These are phyloP conservation scores for Aotus griseimembra DNA, from an alignment of 2,797 vertebrate genomes.

Conservation along the genomic window DNA sequence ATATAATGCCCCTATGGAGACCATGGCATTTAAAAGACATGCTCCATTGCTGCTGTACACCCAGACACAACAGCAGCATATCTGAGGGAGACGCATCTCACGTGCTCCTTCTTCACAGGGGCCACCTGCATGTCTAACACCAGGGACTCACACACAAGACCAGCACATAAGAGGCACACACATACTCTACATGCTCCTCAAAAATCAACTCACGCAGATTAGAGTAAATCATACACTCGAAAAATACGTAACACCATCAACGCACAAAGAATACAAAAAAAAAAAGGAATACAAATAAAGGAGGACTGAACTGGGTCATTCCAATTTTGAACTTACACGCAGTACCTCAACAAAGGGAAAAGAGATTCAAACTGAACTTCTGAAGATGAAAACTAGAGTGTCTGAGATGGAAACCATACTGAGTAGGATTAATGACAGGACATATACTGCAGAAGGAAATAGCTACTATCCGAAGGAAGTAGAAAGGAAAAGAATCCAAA, in stretches of 20 bases:
- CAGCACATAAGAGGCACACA: neutral
- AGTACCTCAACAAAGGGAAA: neutral
- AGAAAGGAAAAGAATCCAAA: neutral
- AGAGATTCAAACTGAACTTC: neutral
- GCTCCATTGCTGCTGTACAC: neutral
- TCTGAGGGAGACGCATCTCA: neutral
- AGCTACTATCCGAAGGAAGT: neutral
- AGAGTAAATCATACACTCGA: neutral
- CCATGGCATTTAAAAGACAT: neutral
- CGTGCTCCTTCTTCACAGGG: neutral
- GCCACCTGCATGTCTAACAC: neutral
- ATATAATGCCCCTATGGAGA: neutral
- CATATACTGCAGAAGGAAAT: neutral
- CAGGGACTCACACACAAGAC: neutral
- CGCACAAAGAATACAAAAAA: rapidly evolving
- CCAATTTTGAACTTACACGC: neutral
- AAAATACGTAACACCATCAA: neutral
- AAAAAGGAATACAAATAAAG: neutral
- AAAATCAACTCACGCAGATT: neutral
- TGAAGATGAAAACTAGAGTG: neutral
- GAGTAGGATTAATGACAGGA: too few relatives aligned
- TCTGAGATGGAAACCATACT: neutral
- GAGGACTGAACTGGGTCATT: neutral
- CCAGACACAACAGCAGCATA: neutral
- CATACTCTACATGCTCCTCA: rapidly evolving